Conservation (phyloP, 2,797 vertebrate genomes). For the Myripristis murdjan region DNA sequence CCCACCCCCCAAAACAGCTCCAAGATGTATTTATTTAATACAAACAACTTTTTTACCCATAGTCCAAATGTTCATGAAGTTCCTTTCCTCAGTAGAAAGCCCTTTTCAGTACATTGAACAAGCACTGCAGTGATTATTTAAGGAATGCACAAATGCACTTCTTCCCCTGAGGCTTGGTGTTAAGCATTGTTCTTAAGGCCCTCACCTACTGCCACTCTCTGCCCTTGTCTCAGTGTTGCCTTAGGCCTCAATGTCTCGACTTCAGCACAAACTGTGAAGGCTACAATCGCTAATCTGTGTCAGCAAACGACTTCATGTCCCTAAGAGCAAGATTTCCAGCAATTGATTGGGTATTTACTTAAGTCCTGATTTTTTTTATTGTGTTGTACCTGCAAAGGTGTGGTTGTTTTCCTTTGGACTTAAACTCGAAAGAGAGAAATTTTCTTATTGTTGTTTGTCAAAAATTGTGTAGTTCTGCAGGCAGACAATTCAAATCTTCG, state of each 20-base stretch:
- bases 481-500: no score
- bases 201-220: background rate
- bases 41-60: no score
- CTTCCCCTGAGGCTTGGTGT: background rate
- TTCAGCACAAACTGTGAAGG: background rate
- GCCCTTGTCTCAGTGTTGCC: constrained; percentile 7
- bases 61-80: no score
- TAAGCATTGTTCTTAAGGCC: constrained; percentile 6
- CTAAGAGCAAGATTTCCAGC: constrained; percentile 1
- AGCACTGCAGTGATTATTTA: background rate
- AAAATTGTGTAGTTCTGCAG: no score
- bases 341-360: background rate
- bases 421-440: no score
- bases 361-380: no score
- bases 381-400: no score
- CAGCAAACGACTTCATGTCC: background rate
- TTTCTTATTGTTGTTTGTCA: no score
- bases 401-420: no score
- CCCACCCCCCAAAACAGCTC: no score
- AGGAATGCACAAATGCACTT: background rate
- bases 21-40: no score
- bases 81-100: no score
- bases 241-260: background rate
- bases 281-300: background rate
- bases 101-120: background rate